Base-by-base conservation (phyloP, 2,888 invertebrate species). In the Lasioglossum calceatum region DNA sequence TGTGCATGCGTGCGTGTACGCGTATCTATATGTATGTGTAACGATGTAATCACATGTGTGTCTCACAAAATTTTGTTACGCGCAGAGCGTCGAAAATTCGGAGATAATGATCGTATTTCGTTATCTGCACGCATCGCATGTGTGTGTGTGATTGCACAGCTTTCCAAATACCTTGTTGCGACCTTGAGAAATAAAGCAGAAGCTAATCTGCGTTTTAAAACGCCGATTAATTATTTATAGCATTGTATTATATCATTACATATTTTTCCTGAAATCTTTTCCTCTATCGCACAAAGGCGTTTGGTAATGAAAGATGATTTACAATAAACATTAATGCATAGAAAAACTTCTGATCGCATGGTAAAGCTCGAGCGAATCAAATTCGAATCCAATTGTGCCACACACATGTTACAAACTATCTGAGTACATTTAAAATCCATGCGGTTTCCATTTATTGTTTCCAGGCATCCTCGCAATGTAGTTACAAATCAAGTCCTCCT, bases 401-500 rank as follows among this genome's bases (percentile, higher is more conserved):
- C 12, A n/a, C 58, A 5, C 27, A 39, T 19, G 27, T n/a, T n/a
- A 75, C 2, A 27, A 27, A 79, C 64, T 50, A 44, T 76, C 79
- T 58, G 61, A 58, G 19, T 76, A 50, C 50, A 73, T 71, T n/a
- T 23, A 0, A 83, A 74, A 71, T 75, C 44, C 36, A 42, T 76
- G 50, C 50, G 47, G 14, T 81, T 82, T 78, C 58, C 19, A 27
- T 87, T 83, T 89, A 77, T 84, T 91, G 91, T 90, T 94, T 95
- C 75, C 93, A 97, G 97, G 96, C 96, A 95, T 96, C 96, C 92
- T 96, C 96, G 93, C 96, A 96, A 95, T 96, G 96, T 96, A 97
- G 97, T 96, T 97, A 96, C 95, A 97, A 97, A 96, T 96, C 96
- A 95, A 96, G 96, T 96, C 96, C 96, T 92, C 93, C 94, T 92